A percentile compares a stretch with the other conserved stretches of the same genome.
Conservation (phyloP, 2,888 invertebrate species). For the Siphlonurus alternatus region DNA sequence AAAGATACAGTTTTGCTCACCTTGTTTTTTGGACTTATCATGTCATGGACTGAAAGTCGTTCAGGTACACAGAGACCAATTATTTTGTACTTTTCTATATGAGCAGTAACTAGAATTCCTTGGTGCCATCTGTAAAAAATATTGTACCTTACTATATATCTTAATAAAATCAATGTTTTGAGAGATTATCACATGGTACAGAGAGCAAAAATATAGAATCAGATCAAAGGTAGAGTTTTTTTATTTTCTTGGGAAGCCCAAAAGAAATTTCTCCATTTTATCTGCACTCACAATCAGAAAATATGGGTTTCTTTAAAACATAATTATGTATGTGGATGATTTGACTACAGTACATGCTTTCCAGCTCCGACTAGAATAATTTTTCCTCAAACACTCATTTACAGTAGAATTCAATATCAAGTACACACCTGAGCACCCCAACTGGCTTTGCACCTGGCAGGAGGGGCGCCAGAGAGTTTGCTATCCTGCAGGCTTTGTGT, state of each 20-base stretch:
- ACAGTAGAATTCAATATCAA: not conserved
- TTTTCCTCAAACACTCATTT: too few relatives aligned
- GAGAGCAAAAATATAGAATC: not conserved
- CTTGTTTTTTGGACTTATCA: slow-evolving; percentile 19
- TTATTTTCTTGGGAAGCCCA: too few relatives aligned
- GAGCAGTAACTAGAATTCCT: slow-evolving; percentile 20
- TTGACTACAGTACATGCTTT: too few relatives aligned
- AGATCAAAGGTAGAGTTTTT: not conserved
- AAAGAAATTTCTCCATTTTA: too few relatives aligned
- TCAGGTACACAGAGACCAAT: slow-evolving; percentile 23
- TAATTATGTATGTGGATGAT: too few relatives aligned
- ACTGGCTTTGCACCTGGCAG: slow-evolving; percentile 10
- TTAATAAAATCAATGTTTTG: not conserved
- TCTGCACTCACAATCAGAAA: too few relatives aligned
- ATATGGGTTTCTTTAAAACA: too few relatives aligned
- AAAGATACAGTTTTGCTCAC: too few relatives aligned
- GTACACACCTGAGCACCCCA: slow-evolving; percentile 8
- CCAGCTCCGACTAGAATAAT: too few relatives aligned
- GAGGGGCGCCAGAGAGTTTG: slow-evolving; percentile 11
- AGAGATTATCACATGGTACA: not conserved
- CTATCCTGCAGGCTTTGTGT: slow-evolving; percentile 10
- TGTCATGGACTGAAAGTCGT: slow-evolving; percentile 20
- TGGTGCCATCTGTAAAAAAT: slow-evolving; percentile 19
- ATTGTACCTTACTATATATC: not conserved
- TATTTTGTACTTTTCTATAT: slow-evolving; percentile 18